phyloP scores from a whole-genome alignment of 2,888 invertebrate genomes.

The Cotesia congregata region DNA sequence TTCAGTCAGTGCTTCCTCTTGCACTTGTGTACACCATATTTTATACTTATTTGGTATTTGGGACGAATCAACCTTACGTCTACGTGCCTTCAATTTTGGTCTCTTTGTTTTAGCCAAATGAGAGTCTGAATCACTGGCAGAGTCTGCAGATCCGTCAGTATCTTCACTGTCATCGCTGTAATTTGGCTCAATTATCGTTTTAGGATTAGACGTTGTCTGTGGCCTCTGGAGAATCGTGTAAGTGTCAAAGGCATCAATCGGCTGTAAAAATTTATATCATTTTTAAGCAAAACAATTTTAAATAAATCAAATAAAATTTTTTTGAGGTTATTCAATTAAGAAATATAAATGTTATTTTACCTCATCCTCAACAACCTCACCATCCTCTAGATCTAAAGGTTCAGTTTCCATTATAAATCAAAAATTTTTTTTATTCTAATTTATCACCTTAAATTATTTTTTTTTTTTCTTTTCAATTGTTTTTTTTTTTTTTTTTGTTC shows the following conservation, averaged over 20 bases:
- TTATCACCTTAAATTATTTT: not conserved
- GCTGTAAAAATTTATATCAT: slow-evolving; percentile 50
- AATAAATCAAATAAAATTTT: not conserved
- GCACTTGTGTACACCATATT: slow-evolving; percentile 80
- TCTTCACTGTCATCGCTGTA: slow-evolving; percentile 75
- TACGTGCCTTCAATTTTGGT: slow-evolving; percentile 71
- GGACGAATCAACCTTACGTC: slow-evolving; percentile 61
- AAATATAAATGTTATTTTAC: slow-evolving; percentile 68
- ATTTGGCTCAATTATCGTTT: slow-evolving; percentile 71
- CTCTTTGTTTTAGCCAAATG: slow-evolving; percentile 72
- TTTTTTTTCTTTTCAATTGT: not conserved
- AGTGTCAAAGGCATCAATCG: slow-evolving; percentile 61
- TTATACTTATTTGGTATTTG: slow-evolving; percentile 80
- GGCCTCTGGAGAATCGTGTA: slow-evolving; percentile 66
- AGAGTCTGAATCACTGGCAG: slow-evolving; percentile 76
- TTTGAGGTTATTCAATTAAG: slow-evolving; percentile 50
- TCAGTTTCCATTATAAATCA: slow-evolving; percentile 73
- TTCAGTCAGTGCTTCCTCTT: slow-evolving; percentile 85
- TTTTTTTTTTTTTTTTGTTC: not conserved
- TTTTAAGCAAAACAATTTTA: not conserved
- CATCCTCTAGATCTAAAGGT: slow-evolving; percentile 72
- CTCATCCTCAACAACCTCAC: slow-evolving; percentile 79
- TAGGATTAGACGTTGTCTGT: slow-evolving; percentile 50
- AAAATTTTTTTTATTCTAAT: not conserved
- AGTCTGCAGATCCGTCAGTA: slow-evolving; percentile 65